These are phyloP conservation scores for Hermetia illucens DNA, from an alignment of 1,140 invertebrate species.

Conservation along the genomic window DNA sequence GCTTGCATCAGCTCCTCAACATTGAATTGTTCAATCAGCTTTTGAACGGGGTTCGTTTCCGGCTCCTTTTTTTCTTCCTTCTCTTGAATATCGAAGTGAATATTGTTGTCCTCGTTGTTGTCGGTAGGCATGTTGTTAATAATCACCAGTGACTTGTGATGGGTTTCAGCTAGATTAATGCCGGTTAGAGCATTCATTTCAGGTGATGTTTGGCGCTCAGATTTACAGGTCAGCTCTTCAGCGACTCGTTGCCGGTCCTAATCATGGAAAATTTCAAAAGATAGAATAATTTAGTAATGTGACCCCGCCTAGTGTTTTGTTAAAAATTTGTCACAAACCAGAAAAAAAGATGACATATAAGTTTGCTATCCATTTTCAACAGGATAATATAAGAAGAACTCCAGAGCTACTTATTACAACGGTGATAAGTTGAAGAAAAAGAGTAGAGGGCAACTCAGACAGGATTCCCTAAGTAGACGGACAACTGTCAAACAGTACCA, in stretches of 20 bases:
- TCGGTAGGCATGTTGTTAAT: constrained; percentile 26
- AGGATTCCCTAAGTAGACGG: too few relatives aligned
- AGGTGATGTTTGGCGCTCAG: not conserved
- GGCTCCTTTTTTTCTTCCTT: not conserved
- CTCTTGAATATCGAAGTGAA: constrained; percentile 3
- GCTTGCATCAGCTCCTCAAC: constrained; percentile 22
- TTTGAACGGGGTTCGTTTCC: constrained; percentile 11
- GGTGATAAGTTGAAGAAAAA: too few relatives aligned
- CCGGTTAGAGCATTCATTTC: too few relatives aligned
- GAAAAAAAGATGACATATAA: too few relatives aligned
- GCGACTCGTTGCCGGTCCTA: constrained; percentile 23
- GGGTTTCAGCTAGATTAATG: constrained; percentile 22
- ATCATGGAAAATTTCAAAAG: too few relatives aligned
- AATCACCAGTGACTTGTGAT: constrained; percentile 28
- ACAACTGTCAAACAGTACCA: too few relatives aligned
- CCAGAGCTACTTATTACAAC: too few relatives aligned
- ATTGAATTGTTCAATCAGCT: constrained; percentile 14
- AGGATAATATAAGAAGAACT: too few relatives aligned
- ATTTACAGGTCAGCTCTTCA: constrained; percentile 18
- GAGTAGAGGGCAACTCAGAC: too few relatives aligned
- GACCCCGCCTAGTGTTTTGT: not conserved
- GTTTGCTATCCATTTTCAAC: too few relatives aligned
- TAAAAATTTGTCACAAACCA: too few relatives aligned
- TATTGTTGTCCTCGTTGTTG: constrained; percentile 28
- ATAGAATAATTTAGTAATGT: not conserved